Conservation (phyloP, 1,140 invertebrate species). For the Temnothorax longispinosus region DNA sequence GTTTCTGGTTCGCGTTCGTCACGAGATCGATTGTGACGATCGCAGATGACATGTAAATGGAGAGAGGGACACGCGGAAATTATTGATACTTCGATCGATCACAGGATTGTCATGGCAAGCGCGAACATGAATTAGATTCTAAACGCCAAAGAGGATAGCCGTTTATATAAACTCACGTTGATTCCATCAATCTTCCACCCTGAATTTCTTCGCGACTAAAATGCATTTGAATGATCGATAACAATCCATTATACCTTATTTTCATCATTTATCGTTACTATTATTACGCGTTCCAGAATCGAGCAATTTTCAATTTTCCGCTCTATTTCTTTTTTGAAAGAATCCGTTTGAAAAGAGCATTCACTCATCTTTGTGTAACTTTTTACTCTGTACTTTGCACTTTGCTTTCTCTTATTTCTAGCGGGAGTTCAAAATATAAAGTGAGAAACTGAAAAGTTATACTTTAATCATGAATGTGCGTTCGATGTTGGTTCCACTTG, state of each 20-base stretch:
- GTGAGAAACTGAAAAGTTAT: slow-evolving; percentile 9
- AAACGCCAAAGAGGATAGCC: not conserved
- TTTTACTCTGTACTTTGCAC: not conserved
- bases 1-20: not conserved
- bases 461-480: not conserved
- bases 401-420: slow-evolving; percentile 10
- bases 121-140: slow-evolving; percentile 16
- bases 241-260: not conserved
- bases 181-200: not conserved
- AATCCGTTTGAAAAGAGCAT: too few relatives aligned
- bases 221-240: not conserved
- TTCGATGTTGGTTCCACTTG: not conserved
- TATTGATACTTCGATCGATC: slow-evolving; percentile 45
- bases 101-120: not conserved
- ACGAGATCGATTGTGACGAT: slow-evolving; percentile 22
- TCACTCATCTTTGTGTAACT: not conserved
- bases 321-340: not conserved
- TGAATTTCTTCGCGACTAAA: not conserved
- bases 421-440: not conserved
- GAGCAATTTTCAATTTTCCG: not conserved
- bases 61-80: slow-evolving; percentile 12
- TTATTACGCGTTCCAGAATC: not conserved
- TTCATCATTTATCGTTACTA: not conserved
- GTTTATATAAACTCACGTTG: slow-evolving; percentile 6
- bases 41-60: not conserved